These are phyloP conservation scores for Okamejei kenojei DNA, from an alignment of 2,797 vertebrate genomes.

Conservation along the genomic window DNA sequence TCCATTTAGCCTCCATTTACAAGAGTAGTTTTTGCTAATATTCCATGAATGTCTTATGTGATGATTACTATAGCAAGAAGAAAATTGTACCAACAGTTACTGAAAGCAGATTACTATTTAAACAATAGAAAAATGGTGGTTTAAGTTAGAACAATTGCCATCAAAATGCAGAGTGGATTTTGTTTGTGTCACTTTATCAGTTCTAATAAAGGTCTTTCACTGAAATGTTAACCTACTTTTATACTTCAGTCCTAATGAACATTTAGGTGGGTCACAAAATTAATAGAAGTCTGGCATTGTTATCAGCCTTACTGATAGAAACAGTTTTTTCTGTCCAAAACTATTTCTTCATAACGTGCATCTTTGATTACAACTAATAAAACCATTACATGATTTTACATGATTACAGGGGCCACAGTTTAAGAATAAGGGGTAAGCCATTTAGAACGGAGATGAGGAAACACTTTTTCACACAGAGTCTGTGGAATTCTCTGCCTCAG, in stretches of 20 bases:
- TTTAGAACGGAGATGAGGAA: no score
- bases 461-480: no score
- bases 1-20: not conserved
- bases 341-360: not conserved
- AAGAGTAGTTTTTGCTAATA: not conserved
- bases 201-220: not conserved
- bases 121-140: not conserved
- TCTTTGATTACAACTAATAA: not conserved
- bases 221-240: not conserved
- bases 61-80: no score
- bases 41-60: not conserved
- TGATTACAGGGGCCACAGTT: no score
- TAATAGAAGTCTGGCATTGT: not conserved
- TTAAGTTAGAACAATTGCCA: not conserved
- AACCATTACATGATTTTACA: not conserved
- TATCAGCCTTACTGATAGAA: conserved; percentile 2
- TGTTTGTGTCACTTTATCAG: not conserved
- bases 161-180: not conserved
- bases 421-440: no score
- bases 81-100: not conserved
- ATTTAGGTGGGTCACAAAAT: not conserved
- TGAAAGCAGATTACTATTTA: conserved; percentile 6
- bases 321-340: not conserved
- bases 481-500: no score
- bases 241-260: not conserved